phyloP scores from a whole-genome alignment of 1,140 invertebrate species.

The Melanaphis sacchari region DNA sequence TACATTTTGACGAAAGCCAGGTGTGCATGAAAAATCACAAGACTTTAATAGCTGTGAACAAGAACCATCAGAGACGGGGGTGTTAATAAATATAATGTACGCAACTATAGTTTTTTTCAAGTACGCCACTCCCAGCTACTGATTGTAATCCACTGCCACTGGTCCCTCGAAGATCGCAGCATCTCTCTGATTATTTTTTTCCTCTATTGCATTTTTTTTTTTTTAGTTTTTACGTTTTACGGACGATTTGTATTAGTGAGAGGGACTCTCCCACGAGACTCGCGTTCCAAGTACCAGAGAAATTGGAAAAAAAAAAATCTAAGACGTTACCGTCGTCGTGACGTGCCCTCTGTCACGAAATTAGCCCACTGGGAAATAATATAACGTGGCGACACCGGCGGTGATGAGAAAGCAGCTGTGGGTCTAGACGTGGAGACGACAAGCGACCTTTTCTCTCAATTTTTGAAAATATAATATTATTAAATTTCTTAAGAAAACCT shows the following conservation, averaged over 20 bases:
- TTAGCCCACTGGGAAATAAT: slow-evolving; percentile 42
- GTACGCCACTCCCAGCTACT: too few relatives aligned
- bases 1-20: neutral
- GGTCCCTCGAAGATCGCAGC: neutral
- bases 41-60: neutral
- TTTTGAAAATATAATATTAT: slow-evolving; percentile 8
- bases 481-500: neutral
- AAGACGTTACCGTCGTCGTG: slow-evolving; percentile 25
- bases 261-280: neutral
- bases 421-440: neutral
- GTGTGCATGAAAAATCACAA: neutral
- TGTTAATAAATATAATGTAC: neutral
- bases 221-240: neutral
- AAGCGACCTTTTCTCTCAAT: neutral
- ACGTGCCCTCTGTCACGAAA: neutral
- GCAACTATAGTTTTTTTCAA: neutral
- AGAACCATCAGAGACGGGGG: neutral
- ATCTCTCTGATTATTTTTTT: neutral
- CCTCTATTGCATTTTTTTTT: neutral
- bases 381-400: neutral
- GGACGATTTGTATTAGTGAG: slow-evolving; percentile 24
- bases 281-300: neutral
- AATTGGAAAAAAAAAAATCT: slow-evolving; percentile 43
- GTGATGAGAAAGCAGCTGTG: neutral
- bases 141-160: too few relatives aligned